phyloP scores from a whole-genome alignment of 2,888 invertebrate species.

The Erebia ligea region DNA sequence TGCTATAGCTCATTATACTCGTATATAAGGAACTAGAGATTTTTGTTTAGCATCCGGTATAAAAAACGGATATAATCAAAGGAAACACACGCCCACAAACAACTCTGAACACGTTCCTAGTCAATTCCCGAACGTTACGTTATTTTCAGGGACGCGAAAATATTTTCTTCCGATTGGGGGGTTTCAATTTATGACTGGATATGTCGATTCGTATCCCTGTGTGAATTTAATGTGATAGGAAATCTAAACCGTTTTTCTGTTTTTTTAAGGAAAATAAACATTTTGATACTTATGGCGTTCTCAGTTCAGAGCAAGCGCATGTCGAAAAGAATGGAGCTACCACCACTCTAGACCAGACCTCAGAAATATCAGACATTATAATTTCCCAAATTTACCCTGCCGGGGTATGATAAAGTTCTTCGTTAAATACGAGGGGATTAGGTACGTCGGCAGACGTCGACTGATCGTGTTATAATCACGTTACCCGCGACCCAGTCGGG shows the following conservation, averaged over 20 bases:
- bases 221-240: conserved; percentile 33
- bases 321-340: no score
- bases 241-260: background rate
- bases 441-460: conserved; percentile 7
- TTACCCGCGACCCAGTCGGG: conserved; percentile 30
- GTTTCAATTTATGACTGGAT: conserved; percentile 35
- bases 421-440: conserved; percentile 14
- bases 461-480: conserved; percentile 31
- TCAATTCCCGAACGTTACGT: conserved; percentile 25
- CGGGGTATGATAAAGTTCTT: background rate
- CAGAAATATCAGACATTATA: no score
- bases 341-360: no score
- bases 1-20: no score
- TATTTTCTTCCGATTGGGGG: conserved; percentile 31
- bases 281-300: background rate
- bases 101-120: conserved; percentile 25
- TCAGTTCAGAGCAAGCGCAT: no score
- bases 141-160: conserved; percentile 31
- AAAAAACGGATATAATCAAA: conserved; percentile 6
- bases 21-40: no score
- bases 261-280: background rate
- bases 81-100: conserved; percentile 23
- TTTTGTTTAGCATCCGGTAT: background rate
- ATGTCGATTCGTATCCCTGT: conserved; percentile 27
- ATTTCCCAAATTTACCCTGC: background rate